Base-by-base conservation (phyloP, 64 coral and sea anemone species). In the Trachythela sp. region DNA sequence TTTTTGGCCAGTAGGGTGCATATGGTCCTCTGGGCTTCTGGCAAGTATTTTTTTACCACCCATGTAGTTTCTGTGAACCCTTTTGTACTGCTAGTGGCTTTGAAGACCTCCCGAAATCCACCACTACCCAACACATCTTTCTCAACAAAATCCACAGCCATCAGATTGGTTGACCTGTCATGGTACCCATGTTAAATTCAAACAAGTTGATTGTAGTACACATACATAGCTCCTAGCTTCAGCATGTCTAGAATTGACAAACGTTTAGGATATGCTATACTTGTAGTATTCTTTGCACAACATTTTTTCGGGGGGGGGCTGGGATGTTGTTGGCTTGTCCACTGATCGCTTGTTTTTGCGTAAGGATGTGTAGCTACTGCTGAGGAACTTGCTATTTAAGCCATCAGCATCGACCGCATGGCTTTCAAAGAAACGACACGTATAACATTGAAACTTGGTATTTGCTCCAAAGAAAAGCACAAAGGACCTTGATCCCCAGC, bases 101-200 rank as follows among this genome's bases (percentile, higher is more conserved):
- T 89, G 87, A 51, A 80, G 40, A 75, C 87, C 36, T 89, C 77
- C 51, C 70, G 87, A 22, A 89, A 89, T n/a, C n/a, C n/a, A n/a
- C n/a, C n/a, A n/a, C n/a, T n/a, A n/a, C n/a, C n/a, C n/a, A n/a
- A n/a, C n/a, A n/a, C n/a, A n/a, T n/a, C n/a, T n/a, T n/a, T n/a
- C n/a, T n/a, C n/a, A n/a, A n/a, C n/a, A n/a, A n/a, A n/a, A n/a
- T n/a, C n/a, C n/a, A n/a, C n/a, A n/a, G n/a, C n/a, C n/a, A n/a
- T n/a, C n/a, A n/a, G n/a, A n/a, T n/a, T n/a, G n/a, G n/a, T n/a
- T n/a, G n/a, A n/a, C n/a, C n/a, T n/a, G n/a, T n/a, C n/a, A n/a
- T n/a, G n/a, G n/a, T n/a, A n/a, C n/a, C n/a, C n/a, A n/a, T n/a
- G n/a, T n/a, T n/a, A n/a, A n/a, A n/a, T n/a, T n/a, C n/a, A n/a